phyloP scores from a whole-genome alignment of 2,888 invertebrate genomes.

The Volucella inanis region DNA sequence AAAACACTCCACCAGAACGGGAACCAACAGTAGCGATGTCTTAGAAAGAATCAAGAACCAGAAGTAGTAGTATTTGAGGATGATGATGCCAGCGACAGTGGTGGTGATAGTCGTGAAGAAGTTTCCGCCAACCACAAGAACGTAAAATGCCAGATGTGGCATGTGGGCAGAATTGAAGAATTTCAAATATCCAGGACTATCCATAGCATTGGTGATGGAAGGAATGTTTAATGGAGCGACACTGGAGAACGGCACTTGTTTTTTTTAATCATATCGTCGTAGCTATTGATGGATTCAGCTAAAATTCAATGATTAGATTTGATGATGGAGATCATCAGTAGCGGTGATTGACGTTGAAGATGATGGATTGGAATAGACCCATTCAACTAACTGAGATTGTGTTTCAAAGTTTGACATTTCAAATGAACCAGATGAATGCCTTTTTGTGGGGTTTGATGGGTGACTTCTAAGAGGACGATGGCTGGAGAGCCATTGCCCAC shows the following conservation, averaged over 20 bases:
- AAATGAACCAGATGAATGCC: background rate
- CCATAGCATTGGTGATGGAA: background rate
- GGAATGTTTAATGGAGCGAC: constrained; percentile 25
- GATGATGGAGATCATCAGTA: background rate
- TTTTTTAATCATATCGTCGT: constrained; percentile 1
- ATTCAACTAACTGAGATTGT: constrained; percentile 24
- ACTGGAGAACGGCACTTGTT: background rate
- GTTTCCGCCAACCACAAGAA: background rate
- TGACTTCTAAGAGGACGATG: too few species aligned
- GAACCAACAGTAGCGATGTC: background rate
- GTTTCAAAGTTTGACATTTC: background rate
- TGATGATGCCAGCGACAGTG: constrained; percentile 10
- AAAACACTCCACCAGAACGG: constrained; percentile 4
- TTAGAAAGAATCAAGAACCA: background rate
- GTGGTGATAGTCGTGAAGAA: background rate
- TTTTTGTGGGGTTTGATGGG: too few species aligned
- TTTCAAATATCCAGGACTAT: constrained; percentile 22
- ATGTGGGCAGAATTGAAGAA: constrained; percentile 2
- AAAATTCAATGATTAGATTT: constrained; percentile 6
- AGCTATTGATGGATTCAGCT: constrained; percentile 30
- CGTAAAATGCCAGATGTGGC: constrained; percentile 44
- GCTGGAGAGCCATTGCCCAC: too few species aligned
- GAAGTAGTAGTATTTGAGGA: background rate
- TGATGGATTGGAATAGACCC: constrained; percentile 22
- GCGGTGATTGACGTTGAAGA: constrained; percentile 4